Base-by-base conservation (phyloP, 2,113 vertebrate genomes). In the Onychostoma macrolepis region DNA sequence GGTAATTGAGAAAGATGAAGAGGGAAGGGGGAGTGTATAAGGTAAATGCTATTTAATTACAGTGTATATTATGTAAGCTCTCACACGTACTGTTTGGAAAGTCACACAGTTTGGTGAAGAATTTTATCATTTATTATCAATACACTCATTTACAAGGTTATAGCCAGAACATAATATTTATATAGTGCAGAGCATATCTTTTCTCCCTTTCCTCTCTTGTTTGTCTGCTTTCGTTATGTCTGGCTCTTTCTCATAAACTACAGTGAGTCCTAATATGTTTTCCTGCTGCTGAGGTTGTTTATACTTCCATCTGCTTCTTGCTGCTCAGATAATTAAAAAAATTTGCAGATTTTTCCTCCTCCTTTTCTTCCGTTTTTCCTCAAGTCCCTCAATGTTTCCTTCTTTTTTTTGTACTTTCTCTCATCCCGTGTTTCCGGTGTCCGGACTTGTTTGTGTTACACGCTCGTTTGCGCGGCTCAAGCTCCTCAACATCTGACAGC, bases 361-460 rank as follows among this genome's bases (percentile, higher is more conserved):
- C 38, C 89, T 92, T 89, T 83, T 45, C 90, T 91, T 89, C 61
- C 83, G 65, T 84, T 89, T 84, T 65, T 80, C 88, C 80, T 87
- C 36, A n/a, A 67, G 24, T 43, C 67, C n/a, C 43, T 78, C 61
- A 24, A 26, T n/a, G 48, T 21, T n/a, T 58, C 65, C n/a, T 28
- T 78, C 53, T n/a, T n/a, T 65, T 80, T 26, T 93, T 90, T 90
- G 65, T 24, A 41, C 82, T 69, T 90, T 89, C 86, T 91, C 90
- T 82, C 79, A 89, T 87, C 85, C 26, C 87, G 84, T 84, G 89
- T 89, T 95, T 94, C 95, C 93, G 92, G 91, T 92, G 90, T 94
- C 93, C 86, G 83, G 93, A 86, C 89, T 92, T 93, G 92, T 94
- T 94, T 95, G 92, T 90, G 85, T 93, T 93, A 89, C 67, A 81